Evolutionary conservation across 2,888 invertebrate species (phyloP), one percentile per base, ranked within the genome.

Genomic region (Tinea trinotella): DNA sequence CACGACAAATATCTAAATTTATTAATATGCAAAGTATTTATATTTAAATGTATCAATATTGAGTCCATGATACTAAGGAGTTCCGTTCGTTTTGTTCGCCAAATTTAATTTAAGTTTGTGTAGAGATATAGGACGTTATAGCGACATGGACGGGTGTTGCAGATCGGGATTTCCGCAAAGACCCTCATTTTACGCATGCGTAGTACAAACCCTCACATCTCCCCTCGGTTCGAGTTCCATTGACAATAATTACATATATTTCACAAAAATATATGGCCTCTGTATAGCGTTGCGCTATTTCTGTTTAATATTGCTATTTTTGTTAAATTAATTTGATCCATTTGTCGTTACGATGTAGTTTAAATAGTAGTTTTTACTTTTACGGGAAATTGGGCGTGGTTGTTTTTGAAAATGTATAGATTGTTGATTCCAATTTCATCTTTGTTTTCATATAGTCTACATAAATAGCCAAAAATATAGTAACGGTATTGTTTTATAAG

Each of bases 171-270:
- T 46, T 46, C 46, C 46, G 46, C 46, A 46, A 17, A 19, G 15
- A 49, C 22, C 24, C 35, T 6, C 34, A 4, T 49, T 30, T 48
- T 64, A 60, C 70, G 70, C 71, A 68, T 67, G 71, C 71, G 72
- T 58, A 40, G 36, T 53, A 18, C 50, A 55, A 9, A n/a, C 18
- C 46, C 12, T 18, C 15, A 2, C 19, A 19, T 15, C 40, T 40
- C 40, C 46, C 46, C 46, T 19, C 19, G 46, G 19, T 46, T 6
- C n/a, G 18, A 46, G 18, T 2, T 46, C 59, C 62, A 59, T 62
- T 63, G 65, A 62, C 62, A 65, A 68, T 66, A 68, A 70, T 74
- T 67, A 66, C 66, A 57, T 60, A 65, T 66, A 67, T 68, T 65
- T 66, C 63, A 64, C 61, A 57, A 60, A 64, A 67, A 65, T 63